Evolutionary conservation across 2,888 invertebrate genomes (phyloP).

Genomic region (Xestia c-nigrum): DNA sequence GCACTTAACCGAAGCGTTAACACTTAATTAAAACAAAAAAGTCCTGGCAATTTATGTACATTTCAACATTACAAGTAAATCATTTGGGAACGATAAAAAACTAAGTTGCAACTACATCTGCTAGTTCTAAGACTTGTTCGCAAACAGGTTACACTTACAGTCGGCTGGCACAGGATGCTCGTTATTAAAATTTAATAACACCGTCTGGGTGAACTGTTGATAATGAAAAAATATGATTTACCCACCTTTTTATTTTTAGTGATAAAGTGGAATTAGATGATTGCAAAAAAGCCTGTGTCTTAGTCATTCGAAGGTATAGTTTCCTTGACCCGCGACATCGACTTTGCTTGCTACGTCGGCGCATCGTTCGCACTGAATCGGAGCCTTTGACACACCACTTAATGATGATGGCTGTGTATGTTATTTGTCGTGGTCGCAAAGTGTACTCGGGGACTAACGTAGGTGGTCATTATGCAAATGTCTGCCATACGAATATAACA

Average conservation of each 20-base stretch:
- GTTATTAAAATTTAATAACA: constrained; percentile 80
- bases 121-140: constrained; percentile 74
- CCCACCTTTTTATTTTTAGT: constrained; percentile 53
- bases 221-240: constrained; percentile 65
- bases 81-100: constrained; percentile 61
- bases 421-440: constrained; percentile 49
- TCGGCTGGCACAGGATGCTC: constrained; percentile 73
- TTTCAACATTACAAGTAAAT: constrained; percentile 55
- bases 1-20: constrained; percentile 51
- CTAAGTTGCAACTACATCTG: constrained; percentile 63
- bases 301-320: constrained; percentile 15
- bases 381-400: constrained; percentile 46
- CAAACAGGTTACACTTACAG: constrained; percentile 77
- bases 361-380: constrained; percentile 37
- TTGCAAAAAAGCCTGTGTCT: constrained; percentile 44
- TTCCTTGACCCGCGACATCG: constrained; percentile 64
- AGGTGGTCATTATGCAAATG: constrained; percentile 58
- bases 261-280: constrained; percentile 56
- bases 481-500: constrained; percentile 25
- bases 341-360: constrained; percentile 36
- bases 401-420: constrained; percentile 61
- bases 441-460: constrained; percentile 47
- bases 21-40: constrained; percentile 59
- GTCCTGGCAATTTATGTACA: constrained; percentile 37
- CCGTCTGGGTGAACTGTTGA: constrained; percentile 63